These are phyloP conservation scores for Montipora foliosa DNA, from an alignment of 64 coral and sea anemone genomes.

Conservation along the genomic window DNA sequence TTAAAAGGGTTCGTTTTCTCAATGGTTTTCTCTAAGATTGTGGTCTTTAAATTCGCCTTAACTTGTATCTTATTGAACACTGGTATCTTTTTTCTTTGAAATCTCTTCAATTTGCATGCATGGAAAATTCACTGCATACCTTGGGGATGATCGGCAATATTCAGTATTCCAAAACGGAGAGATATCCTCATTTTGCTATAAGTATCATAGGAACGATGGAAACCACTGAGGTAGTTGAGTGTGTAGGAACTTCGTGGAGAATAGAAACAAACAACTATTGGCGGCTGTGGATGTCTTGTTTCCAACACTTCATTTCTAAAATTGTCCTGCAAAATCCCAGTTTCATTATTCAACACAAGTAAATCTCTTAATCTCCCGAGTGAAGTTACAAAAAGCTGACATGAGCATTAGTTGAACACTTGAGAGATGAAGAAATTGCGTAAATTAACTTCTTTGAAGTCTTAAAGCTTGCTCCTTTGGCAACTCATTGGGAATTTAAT, in stretches of 20 bases:
- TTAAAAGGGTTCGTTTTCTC: too few species aligned
- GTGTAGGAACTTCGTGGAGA: slow-evolving; percentile 71
- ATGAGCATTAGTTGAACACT: too few species aligned
- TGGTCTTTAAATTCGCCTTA: too few species aligned
- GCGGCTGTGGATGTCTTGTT: slow-evolving; percentile 71
- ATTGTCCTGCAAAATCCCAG: slow-evolving; percentile 70
- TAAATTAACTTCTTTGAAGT: too few species aligned
- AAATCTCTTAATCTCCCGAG: not conserved
- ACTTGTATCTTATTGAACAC: too few species aligned
- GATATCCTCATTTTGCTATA: slow-evolving; percentile 54
- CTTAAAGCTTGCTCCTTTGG: too few species aligned
- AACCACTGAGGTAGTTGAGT: slow-evolving; percentile 69
- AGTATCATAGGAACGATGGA: slow-evolving; percentile 48
- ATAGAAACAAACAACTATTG: slow-evolving; percentile 82
- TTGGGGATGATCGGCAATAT: slow-evolving; percentile 74
- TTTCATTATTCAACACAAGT: not conserved
- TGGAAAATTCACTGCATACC: slow-evolving; percentile 13
- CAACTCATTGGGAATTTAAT: too few species aligned
- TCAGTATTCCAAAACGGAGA: slow-evolving; percentile 75
- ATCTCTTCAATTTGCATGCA: too few species aligned
- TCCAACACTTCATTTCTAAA: slow-evolving; percentile 81
- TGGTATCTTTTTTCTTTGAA: too few species aligned
- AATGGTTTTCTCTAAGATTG: too few species aligned
- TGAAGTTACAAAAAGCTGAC: too few species aligned
- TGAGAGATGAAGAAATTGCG: too few species aligned